Conservation (phyloP, 2,797 vertebrate genomes). For the Myotis findleyi region DNA sequence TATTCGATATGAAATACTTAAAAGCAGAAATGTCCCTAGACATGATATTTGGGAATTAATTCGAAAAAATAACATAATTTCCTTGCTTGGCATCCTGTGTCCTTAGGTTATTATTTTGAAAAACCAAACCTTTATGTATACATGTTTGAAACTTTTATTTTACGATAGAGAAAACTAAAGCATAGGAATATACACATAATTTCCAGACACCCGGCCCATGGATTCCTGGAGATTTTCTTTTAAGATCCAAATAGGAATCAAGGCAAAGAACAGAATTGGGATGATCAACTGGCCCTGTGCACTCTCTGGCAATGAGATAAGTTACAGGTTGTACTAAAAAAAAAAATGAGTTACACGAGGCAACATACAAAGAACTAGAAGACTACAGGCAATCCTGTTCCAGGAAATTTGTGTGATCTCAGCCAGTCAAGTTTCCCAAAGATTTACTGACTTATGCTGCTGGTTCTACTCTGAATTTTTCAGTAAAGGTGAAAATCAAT, state of each 20-base stretch:
- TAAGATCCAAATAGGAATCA: background rate
- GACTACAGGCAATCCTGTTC: background rate
- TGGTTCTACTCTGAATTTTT: background rate
- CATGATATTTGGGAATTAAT: background rate
- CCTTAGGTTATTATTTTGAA: background rate
- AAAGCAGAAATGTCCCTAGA: background rate
- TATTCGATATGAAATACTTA: background rate
- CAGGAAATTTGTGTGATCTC: background rate
- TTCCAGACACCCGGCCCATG: background rate
- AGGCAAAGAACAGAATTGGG: background rate
- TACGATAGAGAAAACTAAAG: background rate
- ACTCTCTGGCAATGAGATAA: background rate
- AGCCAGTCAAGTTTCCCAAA: background rate
- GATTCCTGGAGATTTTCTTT: background rate
- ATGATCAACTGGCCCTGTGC: background rate
- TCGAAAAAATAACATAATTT: no score
- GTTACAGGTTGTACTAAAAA: background rate
- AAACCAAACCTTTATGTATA: background rate
- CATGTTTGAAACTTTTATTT: background rate
- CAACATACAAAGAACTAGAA: background rate
- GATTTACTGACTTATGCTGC: background rate
- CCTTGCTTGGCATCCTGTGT: no score
- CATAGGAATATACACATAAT: background rate
- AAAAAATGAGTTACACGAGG: background rate
- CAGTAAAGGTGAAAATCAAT: conserved; percentile 2